Conservation (phyloP, 2,113 vertebrate genomes). For the Ciconia maguari region DNA sequence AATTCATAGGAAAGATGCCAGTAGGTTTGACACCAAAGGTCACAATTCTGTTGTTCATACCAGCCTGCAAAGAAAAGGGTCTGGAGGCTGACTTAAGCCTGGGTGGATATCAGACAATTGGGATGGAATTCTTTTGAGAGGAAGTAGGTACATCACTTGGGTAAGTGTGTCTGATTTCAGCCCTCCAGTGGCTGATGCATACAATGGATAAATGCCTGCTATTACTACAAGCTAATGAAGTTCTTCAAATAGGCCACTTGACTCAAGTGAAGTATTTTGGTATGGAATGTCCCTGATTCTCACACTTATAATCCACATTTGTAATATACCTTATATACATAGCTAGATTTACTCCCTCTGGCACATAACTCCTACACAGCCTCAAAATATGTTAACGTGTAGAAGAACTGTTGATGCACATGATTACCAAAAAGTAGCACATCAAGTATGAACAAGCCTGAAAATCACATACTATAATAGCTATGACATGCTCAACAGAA, state of each 20-base stretch:
- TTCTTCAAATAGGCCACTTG: conserved; percentile 35
- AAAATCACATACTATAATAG: conserved; percentile 46
- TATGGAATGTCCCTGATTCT: conserved; percentile 42
- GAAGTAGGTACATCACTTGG: background rate
- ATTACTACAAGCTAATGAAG: conserved; percentile 1
- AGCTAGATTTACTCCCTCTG: conserved; percentile 50
- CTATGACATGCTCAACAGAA: background rate
- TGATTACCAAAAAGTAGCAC: conserved; percentile 41
- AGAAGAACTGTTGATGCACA: conserved; percentile 58
- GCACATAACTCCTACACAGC: conserved; percentile 55
- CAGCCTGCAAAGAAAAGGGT: background rate
- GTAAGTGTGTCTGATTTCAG: background rate
- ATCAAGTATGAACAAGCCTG: conserved; percentile 41
- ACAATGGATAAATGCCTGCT: background rate
- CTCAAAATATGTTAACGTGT: conserved; percentile 55
- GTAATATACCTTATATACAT: conserved; percentile 54
- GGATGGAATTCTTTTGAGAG: background rate
- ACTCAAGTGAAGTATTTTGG: conserved; percentile 25
- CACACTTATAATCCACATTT: background rate
- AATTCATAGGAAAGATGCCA: background rate
- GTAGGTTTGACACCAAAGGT: background rate
- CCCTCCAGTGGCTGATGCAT: background rate
- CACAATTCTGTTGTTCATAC: background rate
- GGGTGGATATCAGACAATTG: background rate
- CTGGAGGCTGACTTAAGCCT: background rate